Evolutionary conservation across 2,113 vertebrate genomes (phyloP).

Genomic region (Hypomesus transpacificus): DNA sequence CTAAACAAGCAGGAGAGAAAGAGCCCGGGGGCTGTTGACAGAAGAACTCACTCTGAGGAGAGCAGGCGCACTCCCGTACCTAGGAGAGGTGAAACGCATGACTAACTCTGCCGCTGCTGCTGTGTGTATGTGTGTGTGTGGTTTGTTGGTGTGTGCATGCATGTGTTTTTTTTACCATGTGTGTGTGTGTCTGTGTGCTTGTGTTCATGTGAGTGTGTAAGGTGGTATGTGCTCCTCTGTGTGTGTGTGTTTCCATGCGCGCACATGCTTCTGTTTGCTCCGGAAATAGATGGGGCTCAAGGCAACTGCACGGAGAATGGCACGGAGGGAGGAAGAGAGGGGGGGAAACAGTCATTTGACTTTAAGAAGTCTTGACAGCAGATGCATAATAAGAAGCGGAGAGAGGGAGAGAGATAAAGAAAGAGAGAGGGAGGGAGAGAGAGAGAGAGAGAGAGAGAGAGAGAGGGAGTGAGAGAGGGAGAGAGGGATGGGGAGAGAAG

Average conservation of each 20-base stretch:
- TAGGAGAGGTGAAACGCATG: slow-evolving; percentile 9
- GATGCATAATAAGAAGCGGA: slow-evolving; percentile 57
- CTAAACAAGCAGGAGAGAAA: background rate
- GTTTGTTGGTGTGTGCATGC: slow-evolving; percentile 10
- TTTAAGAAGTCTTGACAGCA: slow-evolving; percentile 70
- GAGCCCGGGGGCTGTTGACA: slow-evolving; percentile 1
- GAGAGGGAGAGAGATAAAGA: slow-evolving; percentile 44
- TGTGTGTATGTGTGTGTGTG: background rate
- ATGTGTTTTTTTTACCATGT: slow-evolving; percentile 24
- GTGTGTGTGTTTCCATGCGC: background rate
- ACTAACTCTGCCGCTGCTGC: slow-evolving; percentile 1
- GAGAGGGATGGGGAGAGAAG: slow-evolving; percentile 29
- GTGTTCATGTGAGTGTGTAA: background rate
- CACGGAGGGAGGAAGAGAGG: slow-evolving; percentile 6
- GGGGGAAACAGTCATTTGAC: slow-evolving; percentile 46
- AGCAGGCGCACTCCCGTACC: slow-evolving; percentile 6
- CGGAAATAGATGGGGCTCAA: slow-evolving; percentile 32
- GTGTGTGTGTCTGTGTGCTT: background rate
- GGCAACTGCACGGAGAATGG: slow-evolving; percentile 33
- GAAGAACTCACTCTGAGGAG: slow-evolving; percentile 1
- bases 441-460: no score
- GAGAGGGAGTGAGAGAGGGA: no score
- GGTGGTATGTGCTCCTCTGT: slow-evolving; percentile 1
- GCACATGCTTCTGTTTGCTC: background rate
- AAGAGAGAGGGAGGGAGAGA: no score